These are phyloP conservation scores for Lanistes nyassanus DNA, from an alignment of 1,140 invertebrate genomes.

Conservation along the genomic window DNA sequence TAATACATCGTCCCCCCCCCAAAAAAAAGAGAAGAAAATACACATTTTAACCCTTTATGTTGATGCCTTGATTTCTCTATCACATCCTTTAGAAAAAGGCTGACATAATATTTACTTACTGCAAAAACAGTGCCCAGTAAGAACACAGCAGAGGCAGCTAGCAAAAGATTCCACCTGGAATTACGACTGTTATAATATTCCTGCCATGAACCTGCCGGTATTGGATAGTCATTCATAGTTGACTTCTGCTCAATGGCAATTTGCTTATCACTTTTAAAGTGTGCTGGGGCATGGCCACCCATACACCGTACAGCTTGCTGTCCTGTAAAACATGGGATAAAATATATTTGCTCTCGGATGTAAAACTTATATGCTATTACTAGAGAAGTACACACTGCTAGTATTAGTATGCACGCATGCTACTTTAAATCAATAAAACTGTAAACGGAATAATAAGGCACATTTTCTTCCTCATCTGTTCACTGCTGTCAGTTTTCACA, in stretches of 20 bases:
- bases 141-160: conserved; percentile 12
- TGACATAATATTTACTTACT: conserved; percentile 35
- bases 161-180: conserved; percentile 35
- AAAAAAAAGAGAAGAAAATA: no score
- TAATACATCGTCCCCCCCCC: no score
- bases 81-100: no score
- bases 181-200: conserved; percentile 39
- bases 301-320: conserved; percentile 32
- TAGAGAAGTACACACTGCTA: no score
- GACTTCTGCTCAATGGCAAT: conserved; percentile 40
- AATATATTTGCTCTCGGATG: not conserved
- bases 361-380: no score
- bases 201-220: conserved; percentile 55
- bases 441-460: no score
- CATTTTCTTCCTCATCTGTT: no score
- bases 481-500: no score
- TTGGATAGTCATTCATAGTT: conserved; percentile 49
- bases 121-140: conserved; percentile 26
- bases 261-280: conserved; percentile 42
- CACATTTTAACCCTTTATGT: no score
- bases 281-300: conserved; percentile 39
- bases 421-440: no score
- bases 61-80: not conserved
- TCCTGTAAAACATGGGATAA: conserved; percentile 14
- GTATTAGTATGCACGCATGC: no score